A percentile compares a stretch with the other conserved stretches of the same genome.
phyloP scores from a whole-genome alignment of 2,888 invertebrate species.

The Eremobia ochroleuca region DNA sequence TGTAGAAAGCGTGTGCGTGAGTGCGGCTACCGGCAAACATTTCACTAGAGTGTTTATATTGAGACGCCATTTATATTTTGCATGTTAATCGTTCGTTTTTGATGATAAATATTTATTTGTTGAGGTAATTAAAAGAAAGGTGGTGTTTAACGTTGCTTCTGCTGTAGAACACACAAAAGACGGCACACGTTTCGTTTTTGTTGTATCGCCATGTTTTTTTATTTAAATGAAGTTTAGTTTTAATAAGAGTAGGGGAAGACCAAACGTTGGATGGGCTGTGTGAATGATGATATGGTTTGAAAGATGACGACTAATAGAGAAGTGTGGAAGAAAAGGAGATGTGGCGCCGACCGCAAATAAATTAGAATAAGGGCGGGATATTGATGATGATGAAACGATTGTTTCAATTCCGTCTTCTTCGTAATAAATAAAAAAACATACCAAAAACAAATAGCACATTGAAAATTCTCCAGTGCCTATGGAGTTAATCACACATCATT shows the following conservation, averaged over 20 bases:
- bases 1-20: conserved; percentile 83
- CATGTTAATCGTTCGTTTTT: conserved; percentile 55
- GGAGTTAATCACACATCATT: neutral
- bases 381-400: neutral
- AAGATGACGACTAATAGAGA: no score
- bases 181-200: neutral
- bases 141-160: neutral
- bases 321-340: no score
- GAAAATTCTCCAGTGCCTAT: neutral
- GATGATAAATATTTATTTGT: conserved; percentile 60
- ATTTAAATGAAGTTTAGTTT: neutral
- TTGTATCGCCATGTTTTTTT: no score
- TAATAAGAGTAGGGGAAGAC: no score
- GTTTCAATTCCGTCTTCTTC: neutral
- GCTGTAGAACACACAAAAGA: neutral
- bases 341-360: no score
- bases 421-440: neutral
- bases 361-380: no score
- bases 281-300: no score
- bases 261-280: no score
- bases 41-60: conserved; percentile 67
- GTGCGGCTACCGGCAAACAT: conserved; percentile 58
- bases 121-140: conserved; percentile 12
- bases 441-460: neutral
- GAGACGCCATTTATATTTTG: conserved; percentile 63